Conservation (phyloP, 2,888 invertebrate genomes). For the Meganola albula region DNA sequence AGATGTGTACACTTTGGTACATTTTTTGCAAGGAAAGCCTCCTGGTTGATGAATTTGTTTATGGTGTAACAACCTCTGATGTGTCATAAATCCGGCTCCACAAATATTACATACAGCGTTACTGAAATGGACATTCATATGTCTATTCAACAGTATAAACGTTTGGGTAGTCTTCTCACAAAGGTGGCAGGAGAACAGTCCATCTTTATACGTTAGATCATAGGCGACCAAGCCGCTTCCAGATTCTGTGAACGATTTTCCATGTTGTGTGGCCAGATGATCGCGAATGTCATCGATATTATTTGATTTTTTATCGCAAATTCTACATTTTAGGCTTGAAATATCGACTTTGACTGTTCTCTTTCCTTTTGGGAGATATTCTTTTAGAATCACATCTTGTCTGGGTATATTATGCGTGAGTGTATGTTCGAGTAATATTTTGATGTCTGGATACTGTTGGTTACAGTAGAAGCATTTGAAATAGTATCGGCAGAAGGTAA, state of each 20-base stretch:
- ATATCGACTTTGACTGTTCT: conserved; percentile 58
- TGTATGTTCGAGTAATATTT: conserved; percentile 41
- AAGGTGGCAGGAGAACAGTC: conserved; percentile 50
- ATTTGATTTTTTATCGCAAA: conserved; percentile 34
- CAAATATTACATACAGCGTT: conserved; percentile 60
- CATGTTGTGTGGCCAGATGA: conserved; percentile 43
- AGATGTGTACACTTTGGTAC: conserved; percentile 67
- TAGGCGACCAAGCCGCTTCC: conserved; percentile 53
- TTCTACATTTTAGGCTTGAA: conserved; percentile 48
- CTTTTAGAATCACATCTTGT: conserved; percentile 37
- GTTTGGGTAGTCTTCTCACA: conserved; percentile 53
- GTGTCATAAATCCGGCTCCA: conserved; percentile 55
- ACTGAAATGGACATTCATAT: conserved; percentile 62
- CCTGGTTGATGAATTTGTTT: conserved; percentile 56
- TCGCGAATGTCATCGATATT: conserved; percentile 40
- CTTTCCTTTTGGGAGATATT: conserved; percentile 51
- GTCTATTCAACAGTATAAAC: conserved; percentile 54
- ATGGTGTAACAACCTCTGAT: conserved; percentile 52
- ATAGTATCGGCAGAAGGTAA: conserved; percentile 55
- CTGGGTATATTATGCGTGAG: conserved; percentile 41
- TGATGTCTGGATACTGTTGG: conserved; percentile 47
- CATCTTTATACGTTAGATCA: conserved; percentile 40
- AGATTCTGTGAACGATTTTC: conserved; percentile 43
- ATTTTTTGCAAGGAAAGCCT: conserved; percentile 55
- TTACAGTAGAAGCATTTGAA: conserved; percentile 60